Conservation (phyloP, 2,797 vertebrate genomes). For the Anguilla obscura region DNA sequence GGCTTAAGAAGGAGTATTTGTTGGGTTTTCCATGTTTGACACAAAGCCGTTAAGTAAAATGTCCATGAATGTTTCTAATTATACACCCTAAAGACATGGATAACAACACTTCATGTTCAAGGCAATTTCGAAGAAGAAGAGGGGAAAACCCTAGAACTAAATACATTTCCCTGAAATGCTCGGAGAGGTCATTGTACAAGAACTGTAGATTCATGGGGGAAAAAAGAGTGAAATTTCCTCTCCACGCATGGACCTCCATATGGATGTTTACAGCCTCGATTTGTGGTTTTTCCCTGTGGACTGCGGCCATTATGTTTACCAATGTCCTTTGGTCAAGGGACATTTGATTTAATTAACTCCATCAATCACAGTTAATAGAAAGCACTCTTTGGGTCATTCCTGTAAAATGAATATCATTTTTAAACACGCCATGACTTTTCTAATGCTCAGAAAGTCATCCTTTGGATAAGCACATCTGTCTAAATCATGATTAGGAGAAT, state of each 20-base stretch:
- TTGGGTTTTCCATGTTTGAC: not conserved
- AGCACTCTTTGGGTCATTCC: not conserved
- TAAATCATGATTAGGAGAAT: not conserved
- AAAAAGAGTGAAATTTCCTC: not conserved
- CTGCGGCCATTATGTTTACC: not conserved
- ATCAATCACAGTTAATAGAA: conserved; percentile 12
- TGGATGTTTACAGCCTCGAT: not conserved
- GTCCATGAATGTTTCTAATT: not conserved
- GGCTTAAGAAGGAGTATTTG: not conserved
- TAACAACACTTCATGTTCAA: not conserved
- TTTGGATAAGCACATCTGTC: not conserved
- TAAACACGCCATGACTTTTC: not conserved
- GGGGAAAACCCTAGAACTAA: not conserved
- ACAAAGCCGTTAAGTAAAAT: not conserved
- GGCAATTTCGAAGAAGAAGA: not conserved
- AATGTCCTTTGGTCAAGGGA: not conserved
- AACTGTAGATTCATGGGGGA: not conserved
- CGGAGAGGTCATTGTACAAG: not conserved
- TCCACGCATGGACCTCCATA: not conserved
- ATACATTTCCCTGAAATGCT: not conserved
- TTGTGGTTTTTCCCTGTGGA: not conserved
- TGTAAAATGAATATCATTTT: not conserved
- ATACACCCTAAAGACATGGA: not conserved
- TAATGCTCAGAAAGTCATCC: not conserved
- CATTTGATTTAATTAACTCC: conserved; percentile 8